Evolutionary conservation across 1,140 invertebrate species (phyloP), one percentile per base, ranked within the genome.

Genomic region (Cotesia vestalis): DNA sequence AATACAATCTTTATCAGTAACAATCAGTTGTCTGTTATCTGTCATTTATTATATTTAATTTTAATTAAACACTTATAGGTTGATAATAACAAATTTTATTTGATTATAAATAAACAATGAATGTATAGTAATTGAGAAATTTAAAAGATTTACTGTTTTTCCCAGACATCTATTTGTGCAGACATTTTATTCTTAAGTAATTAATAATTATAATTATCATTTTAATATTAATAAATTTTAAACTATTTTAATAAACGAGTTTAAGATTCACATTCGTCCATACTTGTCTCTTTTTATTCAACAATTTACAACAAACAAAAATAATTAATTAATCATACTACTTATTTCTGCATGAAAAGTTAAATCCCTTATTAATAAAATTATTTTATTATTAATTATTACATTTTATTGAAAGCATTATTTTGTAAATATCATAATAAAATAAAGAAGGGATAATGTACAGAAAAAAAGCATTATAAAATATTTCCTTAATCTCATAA

Each of bases 131-230:
- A 27, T 27, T 27, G 27, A 27, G 27, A 27, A 27, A 46, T 11
- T 46, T 46, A 46, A 6, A 46, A 9, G 11, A 46, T 8, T 0
- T 9, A 9, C 6, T 11, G 6, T 9, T 6, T n/a, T 3, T 55
- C 53, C 52, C 53, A 27, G 53, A 55, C 52, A 55, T 55, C 52
- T 55, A 55, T 55, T 5, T 40, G 38, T 40, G 38, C 38, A 40
- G 9, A 40, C 27, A 46, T 46, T 46, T 11, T n/a, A 55, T 12
- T 55, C 53, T 55, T 17, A 55, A 55, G n/a, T 55, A 55, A 14
- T n/a, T 55, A 55, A n/a, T 14, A 55, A 55, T 55, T n/a, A 55
- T 55, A 55, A 55, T 55, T 14, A 55, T 55, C 12, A 55, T 55
- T 55, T 14, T 55, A 55, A 14, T 55, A 11, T 27, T 27, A 3